These are phyloP conservation scores for Netelia virgata DNA, from an alignment of 2,888 invertebrate species.

Conservation along the genomic window DNA sequence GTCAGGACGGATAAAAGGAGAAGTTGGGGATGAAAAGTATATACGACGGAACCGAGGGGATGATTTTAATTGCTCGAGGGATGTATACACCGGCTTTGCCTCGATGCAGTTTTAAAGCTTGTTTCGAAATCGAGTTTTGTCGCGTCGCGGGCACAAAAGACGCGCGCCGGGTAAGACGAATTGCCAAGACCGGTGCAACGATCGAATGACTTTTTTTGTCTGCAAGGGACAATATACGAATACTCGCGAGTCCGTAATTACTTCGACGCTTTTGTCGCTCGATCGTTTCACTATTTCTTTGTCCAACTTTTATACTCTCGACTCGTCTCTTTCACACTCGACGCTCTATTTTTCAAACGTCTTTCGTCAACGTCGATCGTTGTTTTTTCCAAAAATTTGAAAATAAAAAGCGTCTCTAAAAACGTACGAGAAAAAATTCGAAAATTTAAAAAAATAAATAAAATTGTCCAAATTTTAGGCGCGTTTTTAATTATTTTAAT, in stretches of 20 bases:
- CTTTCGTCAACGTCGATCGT: no score
- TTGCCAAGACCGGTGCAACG: not conserved
- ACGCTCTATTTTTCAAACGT: no score
- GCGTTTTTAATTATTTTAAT: no score
- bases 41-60: not conserved
- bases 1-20: slow-evolving; percentile 22
- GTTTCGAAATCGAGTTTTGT: slow-evolving; percentile 11
- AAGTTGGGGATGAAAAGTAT: slow-evolving; percentile 13
- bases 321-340: not conserved
- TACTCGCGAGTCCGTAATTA: not conserved
- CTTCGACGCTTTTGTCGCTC: not conserved
- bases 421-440: no score
- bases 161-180: not conserved
- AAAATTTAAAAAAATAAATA: no score
- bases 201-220: not conserved
- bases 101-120: slow-evolving; percentile 31
- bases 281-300: not conserved
- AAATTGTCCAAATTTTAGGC: not conserved
- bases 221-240: not conserved
- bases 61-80: slow-evolving; percentile 23
- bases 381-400: not conserved
- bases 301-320: not conserved
- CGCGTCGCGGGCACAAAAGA: not conserved
- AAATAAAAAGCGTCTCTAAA: not conserved
- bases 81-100: slow-evolving; percentile 29